Base-by-base conservation (phyloP, 2,888 invertebrate species). In the Lasioglossum oenotherae region DNA sequence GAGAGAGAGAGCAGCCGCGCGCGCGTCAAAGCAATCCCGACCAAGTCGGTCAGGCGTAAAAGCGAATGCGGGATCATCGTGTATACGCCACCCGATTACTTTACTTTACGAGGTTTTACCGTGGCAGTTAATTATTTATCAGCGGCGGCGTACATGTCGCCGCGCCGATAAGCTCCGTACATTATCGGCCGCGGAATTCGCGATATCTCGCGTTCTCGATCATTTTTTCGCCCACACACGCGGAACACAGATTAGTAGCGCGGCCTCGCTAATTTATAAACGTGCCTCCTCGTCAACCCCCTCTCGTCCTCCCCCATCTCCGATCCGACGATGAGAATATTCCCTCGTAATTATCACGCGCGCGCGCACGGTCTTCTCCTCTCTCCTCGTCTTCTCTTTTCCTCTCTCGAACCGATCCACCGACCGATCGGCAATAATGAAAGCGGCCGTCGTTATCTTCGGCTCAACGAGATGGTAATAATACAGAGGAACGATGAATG, bases 41-140 rank as follows among this genome's bases (percentile, higher is more conserved):
- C 79, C 23, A 76, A 89, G 71, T 81, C 71, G 74, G 72, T 87
- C 87, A 81, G 74, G 87, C 87, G 87, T 84, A 81, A 84, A 83
- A 84, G 80, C 80, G 74, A 83, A 87, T 81, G 80, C 83, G 74
- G 74, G 86, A 85, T 82, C 78, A 79, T 53, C n/a, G 64, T 77
- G 67, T 46, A 31, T 31, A 77, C 84, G 76, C 76, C 57, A 57
- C 64, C 73, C 84, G 81, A 75, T 86, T 79, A 79, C 75, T 57
- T 78, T 57, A 74, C 46, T 86, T 86, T 82, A 80, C 38, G 82
- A 77, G 73, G 71, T 49, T 84, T 64, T 38, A 77, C 60, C 57
- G 46, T 77, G 64, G 71, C 83, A 49, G 78, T 87, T 87, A 87
- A 87, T 87, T 87, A 87, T 87, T 87, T 84, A 84, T 87, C 87